Evolutionary conservation across 2,888 invertebrate genomes (phyloP), one percentile per base, ranked within the genome.

Genomic region (Andrena flavipes): DNA sequence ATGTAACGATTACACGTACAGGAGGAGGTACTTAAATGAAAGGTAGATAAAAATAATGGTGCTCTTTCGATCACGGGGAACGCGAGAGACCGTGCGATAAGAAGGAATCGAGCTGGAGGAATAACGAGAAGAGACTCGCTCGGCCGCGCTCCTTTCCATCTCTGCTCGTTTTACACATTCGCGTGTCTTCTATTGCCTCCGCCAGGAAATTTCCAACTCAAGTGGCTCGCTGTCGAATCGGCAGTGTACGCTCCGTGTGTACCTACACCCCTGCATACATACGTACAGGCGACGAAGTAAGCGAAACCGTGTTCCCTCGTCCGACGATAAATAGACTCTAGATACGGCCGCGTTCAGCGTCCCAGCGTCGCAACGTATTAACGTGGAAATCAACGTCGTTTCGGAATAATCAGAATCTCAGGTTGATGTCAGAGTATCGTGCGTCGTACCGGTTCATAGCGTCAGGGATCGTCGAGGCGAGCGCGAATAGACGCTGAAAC

Each of bases 31-130:
- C 68, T 84, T 87, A 82, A 90, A 87, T 70, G 85, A 85, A 75
- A 82, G 67, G 82, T 72, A 86, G 90, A 88, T 90, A 88, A 88
- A 90, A 87, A 86, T 88, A 89, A 89, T 87, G 85, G 78, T 82
- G 77, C 76, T 76, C 67, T 54, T 84, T 87, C 84, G 83, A 87
- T 88, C 83, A 74, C 71, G 65, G 29, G 29, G 54, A 78, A 56
- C 48, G 75, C 33, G 62, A 26, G 64, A 79, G 48, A 80, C 79
- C 49, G 64, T 3, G 35, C 83, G 85, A 85, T 86, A 78, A 85
- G 77, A 65, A 33, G 68, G 54, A 84, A 80, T 79, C 75, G 84
- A 70, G 71, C 70, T 51, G 62, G 51, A 79, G 69, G 72, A 82
- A 85, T 82, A 80, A 84, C 71, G 80, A 79, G 77, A 76, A 77